Percentiles rank a stretch among this genome's conserved stretches.
phyloP scores from a whole-genome alignment of 1,140 invertebrate genomes.

The Drosophila willistoni region DNA sequence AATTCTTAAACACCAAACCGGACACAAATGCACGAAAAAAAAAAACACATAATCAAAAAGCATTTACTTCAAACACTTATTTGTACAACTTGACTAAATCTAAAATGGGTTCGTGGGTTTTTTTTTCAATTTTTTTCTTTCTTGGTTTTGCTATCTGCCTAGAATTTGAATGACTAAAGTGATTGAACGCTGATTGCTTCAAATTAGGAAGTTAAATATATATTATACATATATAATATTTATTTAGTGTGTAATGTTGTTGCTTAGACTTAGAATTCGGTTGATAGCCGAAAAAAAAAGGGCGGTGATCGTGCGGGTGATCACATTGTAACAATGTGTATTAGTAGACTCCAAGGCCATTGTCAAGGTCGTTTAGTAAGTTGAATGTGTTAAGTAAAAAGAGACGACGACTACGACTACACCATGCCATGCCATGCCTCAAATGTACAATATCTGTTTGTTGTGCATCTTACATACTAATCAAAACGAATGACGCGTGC shows the following conservation, averaged over 20 bases:
- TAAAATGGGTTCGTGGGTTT: too few relatives aligned
- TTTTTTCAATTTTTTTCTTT: too few relatives aligned
- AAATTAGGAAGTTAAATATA: slow-evolving; percentile 2
- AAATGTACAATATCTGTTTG: slow-evolving; percentile 10
- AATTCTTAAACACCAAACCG: too few relatives aligned
- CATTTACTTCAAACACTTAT: too few relatives aligned
- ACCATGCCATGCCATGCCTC: not conserved
- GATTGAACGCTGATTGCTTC: not conserved
- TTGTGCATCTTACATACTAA: slow-evolving; percentile 58
- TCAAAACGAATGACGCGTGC: slow-evolving; percentile 71
- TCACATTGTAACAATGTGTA: not conserved
- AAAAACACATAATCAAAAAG: too few relatives aligned
- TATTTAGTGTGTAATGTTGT: not conserved
- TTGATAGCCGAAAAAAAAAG: not conserved
- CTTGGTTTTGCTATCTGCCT: too few relatives aligned
- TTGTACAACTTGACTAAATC: too few relatives aligned
- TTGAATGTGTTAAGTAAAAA: slow-evolving; percentile 19
- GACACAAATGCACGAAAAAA: too few relatives aligned
- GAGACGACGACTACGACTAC: slow-evolving; percentile 17
- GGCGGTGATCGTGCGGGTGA: not conserved
- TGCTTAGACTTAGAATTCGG: not conserved
- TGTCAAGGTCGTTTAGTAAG: not conserved
- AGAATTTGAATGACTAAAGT: not conserved
- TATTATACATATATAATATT: not conserved
- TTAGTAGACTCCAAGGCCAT: not conserved